Base-by-base conservation (phyloP, 2,888 invertebrate genomes). In the Melanargia galathea region DNA sequence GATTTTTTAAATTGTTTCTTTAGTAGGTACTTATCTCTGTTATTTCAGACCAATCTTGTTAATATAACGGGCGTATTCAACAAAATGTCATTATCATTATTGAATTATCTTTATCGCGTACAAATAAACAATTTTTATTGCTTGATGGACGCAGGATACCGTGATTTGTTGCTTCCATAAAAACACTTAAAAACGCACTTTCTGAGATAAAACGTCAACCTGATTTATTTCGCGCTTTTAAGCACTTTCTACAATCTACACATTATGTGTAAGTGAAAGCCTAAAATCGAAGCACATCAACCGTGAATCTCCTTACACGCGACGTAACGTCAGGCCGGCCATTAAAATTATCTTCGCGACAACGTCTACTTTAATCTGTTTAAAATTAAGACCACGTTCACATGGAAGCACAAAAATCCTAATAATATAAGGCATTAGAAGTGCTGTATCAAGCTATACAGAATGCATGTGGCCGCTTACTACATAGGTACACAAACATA, bases 301-400 rank as follows among this genome's bases (percentile, higher is more conserved):
- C 69, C 70, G 73, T 69, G 71, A 73, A 71, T 70, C 71, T 71
- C 66, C 70, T 78, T 76, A 78, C 76, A 80, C 75, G 75, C 76
- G 77, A 75, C 71, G 73, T 77, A 73, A 78, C 76, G 73, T 79
- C 80, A 81, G 80, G 78, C 72, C 71, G 72, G 71, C 82, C 86
- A 85, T 88, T 87, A 85, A 84, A 86, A 81, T 85, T 83, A 86
- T 70, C 68, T 80, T 73, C 74, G 72, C 65, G 69, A 73, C 73
- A 68, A 83, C 77, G 84, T 83, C 84, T 80, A 79, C 76, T 83
- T 86, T 87, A 88, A 89, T 88, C 86, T 83, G 76, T 77, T 76
- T 73, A 73, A 68, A 49, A 49, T n/a, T 64, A 60, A 67, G 70
- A 63, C 60, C 61, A 43, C 30, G 58, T 60, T 38, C 60, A 60